Conservation (phyloP, 2,113 vertebrate species). For the Leucopsar rothschildi region DNA sequence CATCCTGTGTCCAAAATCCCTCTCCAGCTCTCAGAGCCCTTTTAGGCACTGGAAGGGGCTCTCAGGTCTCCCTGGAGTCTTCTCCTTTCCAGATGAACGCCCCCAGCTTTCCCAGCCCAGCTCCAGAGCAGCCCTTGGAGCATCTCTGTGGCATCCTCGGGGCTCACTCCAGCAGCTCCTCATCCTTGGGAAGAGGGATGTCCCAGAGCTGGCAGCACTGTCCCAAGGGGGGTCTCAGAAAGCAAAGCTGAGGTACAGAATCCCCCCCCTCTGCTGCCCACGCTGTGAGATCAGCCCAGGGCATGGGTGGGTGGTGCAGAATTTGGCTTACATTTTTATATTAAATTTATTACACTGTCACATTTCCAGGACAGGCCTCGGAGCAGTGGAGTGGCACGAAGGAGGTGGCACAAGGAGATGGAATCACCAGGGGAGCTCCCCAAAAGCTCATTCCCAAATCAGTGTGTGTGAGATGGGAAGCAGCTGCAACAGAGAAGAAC, state of each 20-base stretch:
- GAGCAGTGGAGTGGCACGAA: neutral
- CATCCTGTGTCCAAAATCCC: neutral
- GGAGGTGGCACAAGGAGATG: neutral
- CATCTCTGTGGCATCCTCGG: neutral
- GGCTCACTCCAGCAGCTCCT: neutral
- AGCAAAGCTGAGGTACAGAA: neutral
- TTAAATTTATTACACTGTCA: neutral
- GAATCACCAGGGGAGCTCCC: neutral
- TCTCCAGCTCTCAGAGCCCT: neutral
- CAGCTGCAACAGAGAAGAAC: neutral
- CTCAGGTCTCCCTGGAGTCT: neutral
- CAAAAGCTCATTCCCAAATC: neutral
- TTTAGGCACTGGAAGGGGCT: neutral
- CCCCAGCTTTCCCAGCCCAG: neutral
- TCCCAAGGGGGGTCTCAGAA: neutral
- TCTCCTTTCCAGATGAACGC: neutral
- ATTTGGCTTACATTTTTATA: neutral
- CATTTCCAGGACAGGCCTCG: neutral
- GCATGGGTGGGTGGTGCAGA: accelerated
- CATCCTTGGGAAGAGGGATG: neutral
- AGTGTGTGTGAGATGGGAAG: neutral
- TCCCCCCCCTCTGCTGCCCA: neutral
- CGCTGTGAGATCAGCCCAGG: neutral
- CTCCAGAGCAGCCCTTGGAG: neutral
- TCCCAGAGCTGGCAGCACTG: neutral